A percentile compares a stretch with the other conserved stretches of the same genome.
Conservation (phyloP, 2,113 vertebrate species). For the Dunckerocampus dactyliophorus region DNA sequence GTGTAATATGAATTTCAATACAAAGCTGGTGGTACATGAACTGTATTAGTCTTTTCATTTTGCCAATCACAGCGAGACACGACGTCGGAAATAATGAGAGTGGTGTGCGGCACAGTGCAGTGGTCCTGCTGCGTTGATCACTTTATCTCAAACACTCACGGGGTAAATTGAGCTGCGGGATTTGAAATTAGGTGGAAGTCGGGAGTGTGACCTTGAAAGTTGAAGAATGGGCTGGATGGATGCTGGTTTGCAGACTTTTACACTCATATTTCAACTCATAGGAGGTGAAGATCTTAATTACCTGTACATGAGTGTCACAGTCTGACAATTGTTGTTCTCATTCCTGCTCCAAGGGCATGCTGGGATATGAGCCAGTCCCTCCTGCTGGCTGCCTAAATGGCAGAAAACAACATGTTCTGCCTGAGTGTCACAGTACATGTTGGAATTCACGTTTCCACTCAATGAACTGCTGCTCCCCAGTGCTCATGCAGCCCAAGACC, state of each 20-base stretch:
- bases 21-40: slow-evolving; percentile 9
- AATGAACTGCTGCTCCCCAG: no score
- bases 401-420: not conserved
- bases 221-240: slow-evolving; percentile 3
- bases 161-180: slow-evolving; percentile 33
- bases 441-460: not conserved
- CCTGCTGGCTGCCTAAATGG: not conserved
- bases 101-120: slow-evolving; percentile 8
- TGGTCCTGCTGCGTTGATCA: slow-evolving; percentile 46
- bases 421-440: not conserved
- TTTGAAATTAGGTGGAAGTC: slow-evolving; percentile 30
- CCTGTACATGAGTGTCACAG: not conserved
- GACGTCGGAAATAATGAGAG: slow-evolving; percentile 52
- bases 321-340: not conserved
- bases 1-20: slow-evolving; percentile 11
- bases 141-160: slow-evolving; percentile 39
- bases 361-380: not conserved
- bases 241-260: not conserved
- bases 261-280: not conserved
- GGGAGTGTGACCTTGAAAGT: slow-evolving; percentile 47
- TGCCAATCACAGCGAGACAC: slow-evolving; percentile 43
- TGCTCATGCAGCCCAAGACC: no score
- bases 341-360: not conserved
- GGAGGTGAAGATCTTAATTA: not conserved
- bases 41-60: slow-evolving; percentile 33